Evolutionary conservation across 2,113 vertebrate species (phyloP), one percentile per base, ranked within the genome.

Genomic region (Saguinus imperator): DNA sequence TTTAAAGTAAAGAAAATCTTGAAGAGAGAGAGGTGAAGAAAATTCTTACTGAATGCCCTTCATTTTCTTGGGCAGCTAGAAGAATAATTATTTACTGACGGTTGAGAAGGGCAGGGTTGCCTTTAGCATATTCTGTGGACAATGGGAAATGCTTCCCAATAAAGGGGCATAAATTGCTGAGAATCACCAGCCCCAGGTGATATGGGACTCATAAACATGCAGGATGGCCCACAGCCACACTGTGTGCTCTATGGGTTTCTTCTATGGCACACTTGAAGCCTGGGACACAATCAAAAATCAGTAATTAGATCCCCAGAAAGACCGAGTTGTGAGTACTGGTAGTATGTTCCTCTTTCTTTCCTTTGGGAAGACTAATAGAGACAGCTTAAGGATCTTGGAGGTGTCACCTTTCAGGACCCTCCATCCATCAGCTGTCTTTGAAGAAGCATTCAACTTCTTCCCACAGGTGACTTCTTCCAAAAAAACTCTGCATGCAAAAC

Each of bases 1-100:
- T 87, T 94, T 92, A 86, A 85, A 88, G 21, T 79, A 57, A 72
- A 95, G 43, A n/a, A 91, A 96, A 87, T 4, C 25, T 61, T 72
- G 45, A 87, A 83, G 73, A 27, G 25, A 20, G 52, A 40, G 27
- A 94, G 84, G 29, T 84, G 68, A 6, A 73, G 11, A 18, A 73
- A 82, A 58, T 86, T 81, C 58, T 9, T 73, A 43, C 10, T 18
- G 50, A 95, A 83, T 58, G 37, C 7, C 55, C 68, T 90, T 90
- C 29, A 10, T 92, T 90, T 89, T 85, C 64, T 70, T 85, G 43
- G 35, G 37, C 40, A 73, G 37, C 86, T 82, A 83, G 27, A 86
- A 82, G 52, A 87, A 86, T 61, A 52, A 93, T 45, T 70, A 58
- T 90, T 96, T 94, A 79, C 57, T 50, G 18, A 57, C 66, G 25